Evolutionary conservation across 2,888 invertebrate genomes (phyloP), one percentile per base, ranked within the genome.

Genomic region (Tenthredo distinguenda): DNA sequence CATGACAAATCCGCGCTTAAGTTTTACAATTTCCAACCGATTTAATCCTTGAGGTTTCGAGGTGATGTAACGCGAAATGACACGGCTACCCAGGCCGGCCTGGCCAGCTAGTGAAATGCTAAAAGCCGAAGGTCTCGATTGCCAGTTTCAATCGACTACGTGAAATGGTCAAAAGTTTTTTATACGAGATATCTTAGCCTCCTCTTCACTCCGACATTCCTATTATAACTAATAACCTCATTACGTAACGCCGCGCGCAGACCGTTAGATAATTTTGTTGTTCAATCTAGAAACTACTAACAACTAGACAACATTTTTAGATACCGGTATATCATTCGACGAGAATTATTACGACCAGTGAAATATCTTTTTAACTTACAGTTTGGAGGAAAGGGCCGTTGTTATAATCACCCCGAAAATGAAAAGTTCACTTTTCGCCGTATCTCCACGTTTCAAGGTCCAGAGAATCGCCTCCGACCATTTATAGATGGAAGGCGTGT

Each of bases 61-160:
- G 81, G 62, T 58, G 81, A 81, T 81, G 81, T 81, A 62, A 81
- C 40, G 58, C 12, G 6, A 77, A 50, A 77, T 77, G 77, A 77
- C 77, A 77, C 55, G 50, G 40, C 34, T 68, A 34, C n/a, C 21
- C 40, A 34, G 34, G 18, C 72, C n/a, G 21, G 18, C 34, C 68
- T 21, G 37, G 26, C 62, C n/a, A 71, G 34, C 7, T 81, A 40
- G 62, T 81, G 26, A 62, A 62, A 81, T 81, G 76, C 37, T 74
- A 21, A 81, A n/a, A 81, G 40, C 21, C 81, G 81, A 81, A 81
- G 81, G 58, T 81, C 81, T 81, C 62, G 81, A 81, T 81, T 62
- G 62, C 62, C 34, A 12, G 34, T 81, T 81, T 40, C 81, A 40
- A 81, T 81, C 62, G 40, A 31, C 72, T 68, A 21, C 55, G 55